Conservation (phyloP, 2,797 vertebrate species). For the Microctenopoma steveboyesi region DNA sequence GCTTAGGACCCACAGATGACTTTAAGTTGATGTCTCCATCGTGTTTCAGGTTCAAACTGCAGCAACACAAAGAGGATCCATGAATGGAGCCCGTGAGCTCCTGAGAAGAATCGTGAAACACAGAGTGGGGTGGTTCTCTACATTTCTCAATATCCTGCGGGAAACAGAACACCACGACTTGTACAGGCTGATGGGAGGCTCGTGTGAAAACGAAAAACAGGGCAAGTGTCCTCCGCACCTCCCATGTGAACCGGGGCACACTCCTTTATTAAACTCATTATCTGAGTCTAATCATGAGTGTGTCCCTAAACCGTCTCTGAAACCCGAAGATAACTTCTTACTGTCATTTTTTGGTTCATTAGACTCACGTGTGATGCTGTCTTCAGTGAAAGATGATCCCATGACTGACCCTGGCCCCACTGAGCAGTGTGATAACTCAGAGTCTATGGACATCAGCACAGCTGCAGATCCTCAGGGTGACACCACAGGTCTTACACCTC, state of each 20-base stretch:
- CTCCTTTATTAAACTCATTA: constrained; percentile 1
- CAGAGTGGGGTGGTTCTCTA: constrained; percentile 87
- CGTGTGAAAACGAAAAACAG: constrained; percentile 23
- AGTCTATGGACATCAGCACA: constrained; percentile 1
- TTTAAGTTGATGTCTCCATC: constrained; percentile 18
- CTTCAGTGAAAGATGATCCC: constrained; percentile 20
- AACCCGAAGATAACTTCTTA: too few species aligned
- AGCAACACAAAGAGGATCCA: constrained; percentile 62
- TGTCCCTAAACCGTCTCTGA: too few species aligned
- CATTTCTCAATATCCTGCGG: constrained; percentile 82
- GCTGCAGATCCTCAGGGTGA: constrained; percentile 17
- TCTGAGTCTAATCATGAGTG: background rate
- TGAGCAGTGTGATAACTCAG: background rate
- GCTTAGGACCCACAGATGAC: background rate
- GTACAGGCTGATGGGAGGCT: constrained; percentile 80
- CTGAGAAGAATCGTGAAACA: constrained; percentile 85
- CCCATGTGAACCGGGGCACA: background rate
- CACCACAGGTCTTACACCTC: constrained; percentile 37
- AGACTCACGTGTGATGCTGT: constrained; percentile 24
- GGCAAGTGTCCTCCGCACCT: constrained; percentile 29
- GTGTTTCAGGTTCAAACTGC: constrained; percentile 80
- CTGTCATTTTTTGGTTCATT: too few species aligned
- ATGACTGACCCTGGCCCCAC: background rate
- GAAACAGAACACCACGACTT: constrained; percentile 57
- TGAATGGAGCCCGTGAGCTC: constrained; percentile 83